Conservation (phyloP, 2,797 vertebrate genomes). For the Mycteria americana region DNA sequence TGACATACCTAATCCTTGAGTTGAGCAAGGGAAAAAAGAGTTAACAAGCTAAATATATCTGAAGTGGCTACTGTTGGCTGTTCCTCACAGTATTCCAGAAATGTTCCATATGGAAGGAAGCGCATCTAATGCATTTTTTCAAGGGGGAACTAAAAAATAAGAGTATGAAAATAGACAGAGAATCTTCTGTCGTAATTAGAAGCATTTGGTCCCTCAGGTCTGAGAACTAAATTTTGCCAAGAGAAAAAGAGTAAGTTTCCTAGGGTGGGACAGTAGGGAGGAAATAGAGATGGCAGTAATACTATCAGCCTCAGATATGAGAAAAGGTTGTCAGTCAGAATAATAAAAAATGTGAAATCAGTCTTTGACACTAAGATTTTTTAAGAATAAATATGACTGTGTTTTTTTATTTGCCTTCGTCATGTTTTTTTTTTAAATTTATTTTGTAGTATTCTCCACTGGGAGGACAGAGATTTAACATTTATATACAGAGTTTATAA, state of each 20-base stretch:
- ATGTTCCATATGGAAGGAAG: constrained; percentile 34
- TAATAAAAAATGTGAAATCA: background rate
- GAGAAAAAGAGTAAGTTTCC: background rate
- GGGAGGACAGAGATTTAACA: background rate
- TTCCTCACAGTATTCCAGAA: constrained; percentile 27
- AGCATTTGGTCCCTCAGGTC: background rate
- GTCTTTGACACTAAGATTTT: background rate
- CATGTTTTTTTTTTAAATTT: rapidly evolving
- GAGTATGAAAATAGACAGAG: background rate
- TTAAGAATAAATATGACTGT: background rate
- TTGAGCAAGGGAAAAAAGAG: background rate
- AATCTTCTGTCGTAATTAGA: background rate
- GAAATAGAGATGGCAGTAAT: background rate
- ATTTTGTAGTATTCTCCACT: background rate
- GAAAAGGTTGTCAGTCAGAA: background rate
- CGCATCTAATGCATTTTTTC: background rate
- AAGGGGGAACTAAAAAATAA: background rate
- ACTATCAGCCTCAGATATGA: background rate
- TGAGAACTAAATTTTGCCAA: background rate
- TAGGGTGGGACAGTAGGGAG: background rate
- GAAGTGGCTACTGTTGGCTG: constrained; percentile 5
- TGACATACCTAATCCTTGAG: background rate
- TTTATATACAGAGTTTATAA: background rate
- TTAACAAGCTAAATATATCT: constrained; percentile 11
- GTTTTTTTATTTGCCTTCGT: background rate